These are phyloP conservation scores for Iphiclides podalirius DNA, from an alignment of 2,888 invertebrate species.

Conservation along the genomic window DNA sequence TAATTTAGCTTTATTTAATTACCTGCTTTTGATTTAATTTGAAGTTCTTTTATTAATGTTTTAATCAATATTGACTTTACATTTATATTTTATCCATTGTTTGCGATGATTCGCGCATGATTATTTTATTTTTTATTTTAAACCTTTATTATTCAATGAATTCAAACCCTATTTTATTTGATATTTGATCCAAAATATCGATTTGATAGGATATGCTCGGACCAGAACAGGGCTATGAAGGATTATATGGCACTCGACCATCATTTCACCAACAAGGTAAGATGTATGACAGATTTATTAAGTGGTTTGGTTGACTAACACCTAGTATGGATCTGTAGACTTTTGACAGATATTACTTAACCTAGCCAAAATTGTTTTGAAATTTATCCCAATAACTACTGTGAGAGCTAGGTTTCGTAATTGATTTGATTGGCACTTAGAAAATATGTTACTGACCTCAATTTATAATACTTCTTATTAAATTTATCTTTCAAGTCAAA, in stretches of 20 bases:
- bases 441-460: constrained; percentile 21
- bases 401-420: constrained; percentile 27
- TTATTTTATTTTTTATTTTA: too few species aligned
- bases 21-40: too few species aligned
- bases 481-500: constrained; percentile 16
- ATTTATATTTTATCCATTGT: too few species aligned
- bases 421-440: constrained; percentile 16
- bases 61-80: too few species aligned
- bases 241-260: constrained; percentile 95
- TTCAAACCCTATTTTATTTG: constrained; percentile 38
- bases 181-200: constrained; percentile 50
- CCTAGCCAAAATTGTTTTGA: constrained; percentile 7
- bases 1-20: too few species aligned
- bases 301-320: constrained; percentile 49
- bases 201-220: constrained; percentile 91
- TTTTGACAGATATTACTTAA: constrained; percentile 15
- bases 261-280: constrained; percentile 95
- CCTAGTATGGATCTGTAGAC: constrained; percentile 10
- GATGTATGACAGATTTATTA: constrained; percentile 33
- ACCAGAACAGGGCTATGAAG: constrained; percentile 95
- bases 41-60: too few species aligned
- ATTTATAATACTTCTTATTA: background rate
- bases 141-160: too few species aligned
- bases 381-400: constrained; percentile 5
- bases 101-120: too few species aligned